Percentiles rank a stretch among this genome's conserved stretches.
phyloP scores from a whole-genome alignment of 2,113 vertebrate genomes.

The Blennius ocellaris region DNA sequence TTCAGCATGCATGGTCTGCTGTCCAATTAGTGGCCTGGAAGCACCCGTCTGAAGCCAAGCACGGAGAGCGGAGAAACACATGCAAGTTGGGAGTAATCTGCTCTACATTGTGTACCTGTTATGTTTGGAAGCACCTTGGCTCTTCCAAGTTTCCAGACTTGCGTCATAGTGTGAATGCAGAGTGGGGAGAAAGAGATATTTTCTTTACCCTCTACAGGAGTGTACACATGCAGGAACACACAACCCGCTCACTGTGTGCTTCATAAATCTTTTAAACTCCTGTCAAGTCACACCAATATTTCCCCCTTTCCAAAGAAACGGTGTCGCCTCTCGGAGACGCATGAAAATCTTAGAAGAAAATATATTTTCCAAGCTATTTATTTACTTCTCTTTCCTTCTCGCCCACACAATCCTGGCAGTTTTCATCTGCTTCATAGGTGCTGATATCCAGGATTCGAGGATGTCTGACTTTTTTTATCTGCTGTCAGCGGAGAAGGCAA shows the following conservation, averaged over 20 bases:
- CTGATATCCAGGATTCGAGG: conserved; percentile 71
- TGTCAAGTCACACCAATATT: conserved; percentile 70
- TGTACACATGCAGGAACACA: conserved; percentile 37
- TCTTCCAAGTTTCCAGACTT: conserved; percentile 31
- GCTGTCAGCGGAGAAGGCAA: conserved; percentile 68
- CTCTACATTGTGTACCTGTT: conserved; percentile 40
- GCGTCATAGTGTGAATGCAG: conserved; percentile 38
- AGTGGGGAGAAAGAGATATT: conserved; percentile 26
- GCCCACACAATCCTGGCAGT: conserved; percentile 67
- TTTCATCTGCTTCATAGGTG: conserved; percentile 70
- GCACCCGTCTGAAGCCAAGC: conserved; percentile 62
- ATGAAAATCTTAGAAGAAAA: conserved; percentile 61
- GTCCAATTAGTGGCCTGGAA: conserved; percentile 75
- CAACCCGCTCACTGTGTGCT: conserved; percentile 36
- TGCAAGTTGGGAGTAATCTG: conserved; percentile 30
- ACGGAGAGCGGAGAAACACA: conserved; percentile 28
- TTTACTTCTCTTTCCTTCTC: conserved; percentile 59
- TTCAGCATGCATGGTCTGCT: conserved; percentile 58
- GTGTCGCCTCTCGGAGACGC: conserved; percentile 62
- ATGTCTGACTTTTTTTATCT: conserved; percentile 71
- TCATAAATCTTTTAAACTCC: conserved; percentile 78
- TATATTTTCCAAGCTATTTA: conserved; percentile 68
- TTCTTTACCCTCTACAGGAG: conserved; percentile 30
- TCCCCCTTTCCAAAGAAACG: conserved; percentile 63
- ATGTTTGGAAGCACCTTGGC: conserved; percentile 25